Evolutionary conservation across 2,888 invertebrate genomes (phyloP).

Genomic region (Diloba caeruleocephala): DNA sequence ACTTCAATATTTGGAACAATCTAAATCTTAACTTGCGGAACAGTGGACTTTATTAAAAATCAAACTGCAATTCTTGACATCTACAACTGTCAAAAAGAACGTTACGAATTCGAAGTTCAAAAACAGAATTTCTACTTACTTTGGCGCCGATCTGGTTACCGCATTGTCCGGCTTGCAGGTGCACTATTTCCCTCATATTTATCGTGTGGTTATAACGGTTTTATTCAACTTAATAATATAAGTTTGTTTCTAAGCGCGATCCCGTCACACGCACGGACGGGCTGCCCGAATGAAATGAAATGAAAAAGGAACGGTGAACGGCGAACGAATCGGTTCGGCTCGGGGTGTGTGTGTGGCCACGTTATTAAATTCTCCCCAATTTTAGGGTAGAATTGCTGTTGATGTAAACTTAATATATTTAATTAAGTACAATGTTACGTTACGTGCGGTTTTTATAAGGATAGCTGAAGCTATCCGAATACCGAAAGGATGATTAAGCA

Average conservation of each 20-base stretch:
- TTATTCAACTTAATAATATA: conserved; percentile 55
- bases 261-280: conserved; percentile 67
- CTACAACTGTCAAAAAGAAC: conserved; percentile 52
- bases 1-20: too few relatives aligned
- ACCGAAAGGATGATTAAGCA: too few relatives aligned
- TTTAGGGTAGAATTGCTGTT: conserved; percentile 45
- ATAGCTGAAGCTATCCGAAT: too few relatives aligned
- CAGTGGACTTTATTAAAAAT: too few relatives aligned
- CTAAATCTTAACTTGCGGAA: too few relatives aligned
- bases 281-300: conserved; percentile 72
- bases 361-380: conserved; percentile 49
- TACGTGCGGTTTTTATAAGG: too few relatives aligned
- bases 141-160: conserved; percentile 94
- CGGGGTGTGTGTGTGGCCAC: conserved; percentile 77
- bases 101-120: conserved; percentile 49
- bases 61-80: neutral
- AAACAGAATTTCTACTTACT: conserved; percentile 71
- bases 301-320: conserved; percentile 68
- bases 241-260: conserved; percentile 54
- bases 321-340: conserved; percentile 60
- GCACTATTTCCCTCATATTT: conserved; percentile 95
- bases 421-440: too few relatives aligned
- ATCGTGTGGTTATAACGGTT: conserved; percentile 57
- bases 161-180: conserved; percentile 95
- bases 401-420: neutral